Percentiles rank a stretch among this genome's conserved stretches.
Evolutionary conservation across 92 coral and sea anemone species (phyloP).

Genomic region (Scolanthus callimorphus): DNA sequence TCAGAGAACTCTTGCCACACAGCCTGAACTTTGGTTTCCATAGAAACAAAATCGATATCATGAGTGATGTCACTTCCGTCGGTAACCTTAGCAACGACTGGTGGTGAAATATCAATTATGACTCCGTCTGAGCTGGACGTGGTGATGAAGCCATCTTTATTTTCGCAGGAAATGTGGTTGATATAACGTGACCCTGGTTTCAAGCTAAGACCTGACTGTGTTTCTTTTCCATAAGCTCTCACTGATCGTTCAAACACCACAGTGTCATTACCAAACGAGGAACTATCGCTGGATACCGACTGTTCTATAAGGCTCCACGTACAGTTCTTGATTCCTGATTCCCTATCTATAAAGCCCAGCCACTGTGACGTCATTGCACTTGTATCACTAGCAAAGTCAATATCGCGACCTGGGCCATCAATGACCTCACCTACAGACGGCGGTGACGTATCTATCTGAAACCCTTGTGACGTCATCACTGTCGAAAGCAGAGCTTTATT

Average conservation of each 20-base stretch:
- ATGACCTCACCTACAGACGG: constrained; percentile 81
- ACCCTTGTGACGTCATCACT: constrained; percentile 59
- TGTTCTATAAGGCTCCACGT: constrained; percentile 67
- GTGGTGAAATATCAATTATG: constrained; percentile 77
- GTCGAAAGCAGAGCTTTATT: constrained; percentile 77
- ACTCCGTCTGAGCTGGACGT: constrained; percentile 78
- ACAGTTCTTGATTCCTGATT: constrained; percentile 65
- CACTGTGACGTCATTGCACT: constrained; percentile 51
- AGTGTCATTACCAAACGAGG: constrained; percentile 48
- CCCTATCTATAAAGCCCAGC: constrained; percentile 71
- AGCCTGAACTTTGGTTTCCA: constrained; percentile 35
- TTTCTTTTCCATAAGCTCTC: constrained; percentile 35
- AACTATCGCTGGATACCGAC: constrained; percentile 49
- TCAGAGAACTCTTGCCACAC: constrained; percentile 71
- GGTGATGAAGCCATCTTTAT: constrained; percentile 73
- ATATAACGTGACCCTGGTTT: constrained; percentile 74
- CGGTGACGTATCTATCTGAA: constrained; percentile 68
- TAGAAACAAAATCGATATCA: constrained; percentile 56
- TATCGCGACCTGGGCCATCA: constrained; percentile 64
- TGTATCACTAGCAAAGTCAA: constrained; percentile 56
- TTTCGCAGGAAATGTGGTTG: constrained; percentile 69
- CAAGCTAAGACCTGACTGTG: constrained; percentile 55
- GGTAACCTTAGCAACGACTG: constrained; percentile 41
- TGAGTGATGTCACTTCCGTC: constrained; percentile 45
- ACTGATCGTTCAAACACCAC: constrained; percentile 44